Evolutionary conservation across 2,888 invertebrate genomes (phyloP), one percentile per base, ranked within the genome.

Genomic region (Limenitis camilla): DNA sequence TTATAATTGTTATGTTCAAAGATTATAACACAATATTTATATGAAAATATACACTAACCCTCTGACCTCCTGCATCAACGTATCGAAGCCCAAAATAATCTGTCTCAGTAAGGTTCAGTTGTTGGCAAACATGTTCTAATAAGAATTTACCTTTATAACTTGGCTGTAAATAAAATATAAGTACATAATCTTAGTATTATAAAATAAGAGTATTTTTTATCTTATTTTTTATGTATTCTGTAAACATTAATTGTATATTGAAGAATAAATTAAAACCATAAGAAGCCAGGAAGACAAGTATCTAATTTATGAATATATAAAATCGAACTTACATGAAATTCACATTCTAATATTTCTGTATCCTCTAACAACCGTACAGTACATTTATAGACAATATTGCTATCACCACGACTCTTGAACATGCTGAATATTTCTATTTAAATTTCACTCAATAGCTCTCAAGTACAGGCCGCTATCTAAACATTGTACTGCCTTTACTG

Each of bases 51-150:
- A 19, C 19, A 72, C 91, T 90, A 88, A 97, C 97, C 89, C 97
- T 91, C 82, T 97, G 96, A 64, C 95, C 94, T 66, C 92, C 91
- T 54, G 91, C 89, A 81, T 97, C 97, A 62, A 96, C 96, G 91
- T 94, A 97, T 59, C 97, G 92, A 60, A 97, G 90, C 8, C 97
- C 97, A 80, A 98, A 96, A 81, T 97, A 97, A 84, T 98, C 97
- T 70, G 94, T 96, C 86, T 97, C 97, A 59, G 94, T 90, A 61
- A 98, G 92, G 84, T 96, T 95, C 67, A 97, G 88, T 77, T 96
- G 94, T 73, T 94, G 93, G 82, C 96, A 97, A 61, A 96, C 93
- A 88, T 94, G 93, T 75, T 97, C 96, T 74, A 97, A 88, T 65
- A 98, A 89, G 83, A 92, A 94, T 81, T 94, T 94, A 58, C 97